Base-by-base conservation (phyloP, 2,797 vertebrate species). In the Buceros bicornis region DNA sequence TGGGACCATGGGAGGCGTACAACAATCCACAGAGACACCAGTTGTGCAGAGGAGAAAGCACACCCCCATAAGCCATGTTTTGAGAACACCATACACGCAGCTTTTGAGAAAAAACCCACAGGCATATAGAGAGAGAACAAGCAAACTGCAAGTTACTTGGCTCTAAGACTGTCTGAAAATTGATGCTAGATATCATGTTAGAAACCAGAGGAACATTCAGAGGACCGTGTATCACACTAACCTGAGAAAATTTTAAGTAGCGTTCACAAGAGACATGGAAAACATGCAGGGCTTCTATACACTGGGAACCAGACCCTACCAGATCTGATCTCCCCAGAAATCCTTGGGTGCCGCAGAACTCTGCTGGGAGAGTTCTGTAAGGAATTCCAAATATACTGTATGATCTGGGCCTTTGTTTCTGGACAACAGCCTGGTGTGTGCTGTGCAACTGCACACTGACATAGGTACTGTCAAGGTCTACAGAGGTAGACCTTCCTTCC, bases 1-100 rank as follows among this genome's bases (percentile, higher is more conserved):
- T 47, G 31, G 50, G 73, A 37, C 37, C 0, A 0, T 24, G 56
- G 67, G 56, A 93, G 42, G 56, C 0, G 0, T 18, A 24, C 60
- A 47, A 69, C 29, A 37, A 45, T 15, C n/a, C 60, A 54, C 67
- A 47, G 81, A 45, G 37, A 69, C 56, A 26, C 5, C 11, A 82
- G 53, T 1, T 24, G 31, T 35, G 28, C 25, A 4, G 9, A 18
- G 50, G 19, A 72, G 67, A 89, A 67, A 89, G 64, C 54, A 77
- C 65, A 58, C 24, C 47, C 79, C 35, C 10, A 2, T 10, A 17
- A 84, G 31, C 22, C 25, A 5, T 7, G 14, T 13, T 24, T n/a
- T 2, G 1, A 35, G 11, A 65, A 58, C 0, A 2, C 22, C 56
- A 18, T 29, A 51, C 51, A 21, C 5, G 11, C 31, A 78, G 28